phyloP scores from a whole-genome alignment of 2,797 vertebrate genomes.

The Gymnopithys bicolor region DNA sequence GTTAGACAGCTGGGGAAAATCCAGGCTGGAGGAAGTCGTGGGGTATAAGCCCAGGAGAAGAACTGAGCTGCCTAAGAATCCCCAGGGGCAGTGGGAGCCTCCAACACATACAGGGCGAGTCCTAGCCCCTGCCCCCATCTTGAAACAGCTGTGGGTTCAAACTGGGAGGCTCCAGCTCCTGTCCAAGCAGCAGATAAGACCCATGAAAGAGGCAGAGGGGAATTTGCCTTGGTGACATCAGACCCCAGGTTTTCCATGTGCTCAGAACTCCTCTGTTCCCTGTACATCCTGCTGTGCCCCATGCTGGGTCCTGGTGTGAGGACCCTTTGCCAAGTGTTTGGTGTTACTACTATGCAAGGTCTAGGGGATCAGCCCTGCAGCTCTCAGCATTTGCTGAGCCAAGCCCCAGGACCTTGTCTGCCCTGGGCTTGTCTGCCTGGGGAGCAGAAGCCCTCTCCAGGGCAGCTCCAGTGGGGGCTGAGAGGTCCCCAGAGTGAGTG shows the following conservation, averaged over 20 bases:
- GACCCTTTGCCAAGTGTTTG: not conserved
- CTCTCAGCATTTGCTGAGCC: not conserved
- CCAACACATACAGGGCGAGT: rapidly evolving
- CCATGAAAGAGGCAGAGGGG: too few relatives aligned
- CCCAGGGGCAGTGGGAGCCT: too few relatives aligned
- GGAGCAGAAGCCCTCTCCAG: not conserved
- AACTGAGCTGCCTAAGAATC: not conserved
- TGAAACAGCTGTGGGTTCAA: not conserved
- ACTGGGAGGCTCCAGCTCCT: not conserved
- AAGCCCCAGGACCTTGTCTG: rapidly evolving
- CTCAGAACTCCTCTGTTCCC: not conserved
- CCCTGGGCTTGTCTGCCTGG: not conserved
- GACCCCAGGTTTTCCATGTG: rapidly evolving
- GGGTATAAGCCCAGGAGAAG: not conserved
- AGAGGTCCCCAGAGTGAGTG: not conserved
- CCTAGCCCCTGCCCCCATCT: not conserved
- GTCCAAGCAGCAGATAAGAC: not conserved
- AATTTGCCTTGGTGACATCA: not conserved
- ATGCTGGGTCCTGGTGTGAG: not conserved
- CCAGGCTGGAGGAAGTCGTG: not conserved
- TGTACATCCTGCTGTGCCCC: not conserved
- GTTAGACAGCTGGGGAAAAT: not conserved
- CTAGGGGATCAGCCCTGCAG: rapidly evolving
- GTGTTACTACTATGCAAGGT: too few relatives aligned
- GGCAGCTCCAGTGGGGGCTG: not conserved